Conservation (phyloP, 2,888 invertebrate species). For the Dryadula phaetusa region DNA sequence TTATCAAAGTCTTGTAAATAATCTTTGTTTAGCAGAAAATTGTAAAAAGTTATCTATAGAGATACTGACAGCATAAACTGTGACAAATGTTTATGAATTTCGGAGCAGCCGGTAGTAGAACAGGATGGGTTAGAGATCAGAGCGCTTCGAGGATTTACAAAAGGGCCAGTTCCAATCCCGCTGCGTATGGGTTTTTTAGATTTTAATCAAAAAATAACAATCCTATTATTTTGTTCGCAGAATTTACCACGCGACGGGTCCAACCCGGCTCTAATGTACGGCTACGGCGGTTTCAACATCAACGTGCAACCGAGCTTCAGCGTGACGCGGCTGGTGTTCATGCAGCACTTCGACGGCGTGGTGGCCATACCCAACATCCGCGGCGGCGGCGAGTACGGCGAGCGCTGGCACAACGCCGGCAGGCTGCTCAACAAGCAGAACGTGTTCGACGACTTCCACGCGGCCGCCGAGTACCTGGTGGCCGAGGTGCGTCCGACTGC, state of each 20-base stretch:
- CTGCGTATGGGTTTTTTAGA: too few relatives aligned
- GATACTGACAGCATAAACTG: too few relatives aligned
- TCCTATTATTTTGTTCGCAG: conserved; percentile 64
- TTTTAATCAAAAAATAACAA: too few relatives aligned
- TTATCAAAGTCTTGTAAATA: too few relatives aligned
- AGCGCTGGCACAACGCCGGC: conserved; percentile 98
- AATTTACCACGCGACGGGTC: conserved; percentile 86
- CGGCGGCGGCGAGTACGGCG: conserved; percentile 99
- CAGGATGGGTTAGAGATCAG: too few relatives aligned
- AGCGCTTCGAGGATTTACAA: too few relatives aligned
- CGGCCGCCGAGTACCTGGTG: conserved; percentile 95
- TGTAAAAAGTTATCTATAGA: too few relatives aligned
- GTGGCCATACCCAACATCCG: conserved; percentile 97
- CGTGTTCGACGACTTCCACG: conserved; percentile 98
- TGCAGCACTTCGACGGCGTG: conserved; percentile 94
- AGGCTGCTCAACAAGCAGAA: conserved; percentile 97
- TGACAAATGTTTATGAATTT: too few relatives aligned
- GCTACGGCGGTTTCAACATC: conserved; percentile 98
- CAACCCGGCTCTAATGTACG: conserved; percentile 95
- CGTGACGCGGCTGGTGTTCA: conserved; percentile 93
- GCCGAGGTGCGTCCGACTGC: conserved; percentile 76
- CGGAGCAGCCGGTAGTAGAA: too few relatives aligned
- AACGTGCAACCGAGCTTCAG: conserved; percentile 96
- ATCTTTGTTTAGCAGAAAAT: too few relatives aligned
- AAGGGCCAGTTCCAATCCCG: too few relatives aligned